phyloP scores from a whole-genome alignment of 2,113 vertebrate genomes.

The Poeciliopsis occidentalis region DNA sequence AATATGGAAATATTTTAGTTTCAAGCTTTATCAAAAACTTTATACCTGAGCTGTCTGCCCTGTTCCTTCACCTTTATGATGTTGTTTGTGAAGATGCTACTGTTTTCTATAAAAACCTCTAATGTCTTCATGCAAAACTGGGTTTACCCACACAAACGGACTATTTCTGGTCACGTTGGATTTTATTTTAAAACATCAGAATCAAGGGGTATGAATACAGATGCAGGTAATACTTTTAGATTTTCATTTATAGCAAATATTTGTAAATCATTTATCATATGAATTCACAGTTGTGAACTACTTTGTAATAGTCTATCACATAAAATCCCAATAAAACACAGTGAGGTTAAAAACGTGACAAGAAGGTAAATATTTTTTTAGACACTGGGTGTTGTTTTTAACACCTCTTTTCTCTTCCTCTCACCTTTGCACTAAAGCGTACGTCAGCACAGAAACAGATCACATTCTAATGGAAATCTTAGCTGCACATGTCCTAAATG shows the following conservation, averaged over 20 bases:
- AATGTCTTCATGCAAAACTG: background rate
- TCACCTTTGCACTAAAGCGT: slow-evolving; percentile 34
- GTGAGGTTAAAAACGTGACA: background rate
- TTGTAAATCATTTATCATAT: background rate
- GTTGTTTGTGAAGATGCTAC: background rate
- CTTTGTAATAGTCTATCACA: background rate
- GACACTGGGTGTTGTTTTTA: background rate
- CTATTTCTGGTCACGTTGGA: too few species aligned
- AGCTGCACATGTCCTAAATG: slow-evolving; percentile 39
- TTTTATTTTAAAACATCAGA: too few species aligned
- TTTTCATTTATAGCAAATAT: background rate
- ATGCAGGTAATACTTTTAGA: background rate
- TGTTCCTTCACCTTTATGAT: background rate
- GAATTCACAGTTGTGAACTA: too few species aligned
- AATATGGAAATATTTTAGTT: background rate
- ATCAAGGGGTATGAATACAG: background rate
- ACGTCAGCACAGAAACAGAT: slow-evolving; percentile 37
- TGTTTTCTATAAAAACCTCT: background rate
- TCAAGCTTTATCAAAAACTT: background rate
- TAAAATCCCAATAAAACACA: background rate
- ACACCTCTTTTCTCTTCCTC: slow-evolving; percentile 36
- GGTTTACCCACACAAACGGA: background rate
- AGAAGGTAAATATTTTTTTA: too few species aligned
- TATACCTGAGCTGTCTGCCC: background rate
- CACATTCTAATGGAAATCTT: slow-evolving; percentile 22